These are phyloP conservation scores for Anthopleura xanthogrammica DNA, from an alignment of 92 coral and sea anemone species.

Conservation along the genomic window DNA sequence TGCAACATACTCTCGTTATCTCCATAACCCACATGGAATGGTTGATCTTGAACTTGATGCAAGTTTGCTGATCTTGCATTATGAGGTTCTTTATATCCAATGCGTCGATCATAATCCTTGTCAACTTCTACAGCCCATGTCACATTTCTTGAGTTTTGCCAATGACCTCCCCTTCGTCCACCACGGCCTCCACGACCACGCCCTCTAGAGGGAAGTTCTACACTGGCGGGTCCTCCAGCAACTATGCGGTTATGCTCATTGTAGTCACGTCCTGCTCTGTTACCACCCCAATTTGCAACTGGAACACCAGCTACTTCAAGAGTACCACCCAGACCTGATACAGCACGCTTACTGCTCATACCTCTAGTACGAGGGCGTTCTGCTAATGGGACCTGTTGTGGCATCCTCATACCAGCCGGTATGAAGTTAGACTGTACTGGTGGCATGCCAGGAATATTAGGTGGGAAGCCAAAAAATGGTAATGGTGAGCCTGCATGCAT, in stretches of 20 bases:
- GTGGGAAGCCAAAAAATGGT: slow-evolving; percentile 74
- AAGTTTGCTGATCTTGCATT: slow-evolving; percentile 20
- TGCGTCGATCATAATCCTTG: slow-evolving; percentile 87
- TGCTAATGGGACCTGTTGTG: slow-evolving; percentile 50
- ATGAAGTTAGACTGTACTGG: slow-evolving; percentile 58
- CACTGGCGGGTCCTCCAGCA: slow-evolving; percentile 95
- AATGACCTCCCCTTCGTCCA: slow-evolving; percentile 61
- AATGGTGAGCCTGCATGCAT: slow-evolving; percentile 74
- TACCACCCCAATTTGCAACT: slow-evolving; percentile 90
- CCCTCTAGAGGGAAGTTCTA: slow-evolving; percentile 69
- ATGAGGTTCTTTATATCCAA: slow-evolving; percentile 67
- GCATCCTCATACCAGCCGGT: slow-evolving; percentile 87
- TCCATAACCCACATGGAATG: slow-evolving; percentile 29
- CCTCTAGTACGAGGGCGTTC: slow-evolving; percentile 86
- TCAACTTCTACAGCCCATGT: slow-evolving; percentile 97
- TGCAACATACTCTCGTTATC: slow-evolving; percentile 60
- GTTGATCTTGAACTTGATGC: slow-evolving; percentile 13
- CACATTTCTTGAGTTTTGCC: slow-evolving; percentile 71
- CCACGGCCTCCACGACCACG: slow-evolving; percentile 61
- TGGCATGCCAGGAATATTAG: slow-evolving; percentile 67
- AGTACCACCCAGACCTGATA: slow-evolving; percentile 97
- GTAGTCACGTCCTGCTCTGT: slow-evolving; percentile 98
- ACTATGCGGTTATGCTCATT: slow-evolving; percentile 83
- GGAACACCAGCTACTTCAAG: slow-evolving; percentile 98
- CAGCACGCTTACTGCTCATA: slow-evolving; percentile 84